These are phyloP conservation scores for Nemopilema nomurai DNA, from an alignment of 30 jellyfish, hydroid and myxozoan genomes.

Conservation along the genomic window DNA sequence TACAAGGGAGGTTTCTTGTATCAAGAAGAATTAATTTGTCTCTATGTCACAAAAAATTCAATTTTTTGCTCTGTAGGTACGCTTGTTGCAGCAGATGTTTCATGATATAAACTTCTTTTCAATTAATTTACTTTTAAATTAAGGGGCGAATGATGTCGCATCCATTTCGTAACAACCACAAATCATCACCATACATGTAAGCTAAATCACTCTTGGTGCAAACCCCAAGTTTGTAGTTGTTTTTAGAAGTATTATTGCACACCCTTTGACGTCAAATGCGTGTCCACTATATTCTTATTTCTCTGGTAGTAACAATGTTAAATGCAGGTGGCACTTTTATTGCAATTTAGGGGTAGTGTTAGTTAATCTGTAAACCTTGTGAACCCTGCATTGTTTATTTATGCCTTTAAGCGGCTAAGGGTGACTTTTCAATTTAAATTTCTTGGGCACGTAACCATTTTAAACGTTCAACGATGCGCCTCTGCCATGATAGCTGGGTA, in stretches of 20 bases:
- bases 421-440: too few species aligned
- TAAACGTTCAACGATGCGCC: too few species aligned
- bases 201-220: not conserved
- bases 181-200: not conserved
- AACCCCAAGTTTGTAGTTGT: not conserved
- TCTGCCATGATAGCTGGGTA: too few species aligned
- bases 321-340: not conserved
- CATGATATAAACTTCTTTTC: not conserved
- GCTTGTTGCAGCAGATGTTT: not conserved
- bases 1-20: too few species aligned
- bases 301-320: not conserved
- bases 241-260: not conserved
- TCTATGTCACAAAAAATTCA: not conserved
- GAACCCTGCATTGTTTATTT: not conserved
- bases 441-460: too few species aligned
- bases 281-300: not conserved
- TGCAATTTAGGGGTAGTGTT: not conserved
- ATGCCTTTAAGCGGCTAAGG: not conserved
- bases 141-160: not conserved
- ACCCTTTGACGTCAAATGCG: not conserved
- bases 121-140: not conserved
- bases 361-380: not conserved
- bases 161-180: not conserved
- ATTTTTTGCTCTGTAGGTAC: not conserved
- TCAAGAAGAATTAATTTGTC: too few species aligned